Evolutionary conservation across 2,888 invertebrate genomes (phyloP).

Genomic region (Sinelater perroti): DNA sequence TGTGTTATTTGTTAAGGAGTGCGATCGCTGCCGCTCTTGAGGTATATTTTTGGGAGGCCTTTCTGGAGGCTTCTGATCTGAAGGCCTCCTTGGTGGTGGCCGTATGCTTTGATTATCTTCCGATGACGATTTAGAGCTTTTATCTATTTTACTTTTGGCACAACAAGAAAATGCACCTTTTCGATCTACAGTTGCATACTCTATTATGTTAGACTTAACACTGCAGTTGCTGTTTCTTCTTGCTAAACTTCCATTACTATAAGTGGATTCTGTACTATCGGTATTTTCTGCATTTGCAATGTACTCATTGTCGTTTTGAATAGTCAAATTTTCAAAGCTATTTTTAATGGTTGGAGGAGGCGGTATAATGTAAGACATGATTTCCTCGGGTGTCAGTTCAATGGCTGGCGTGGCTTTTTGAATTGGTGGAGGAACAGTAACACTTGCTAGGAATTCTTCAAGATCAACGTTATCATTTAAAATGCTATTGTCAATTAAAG

Average conservation of each 20-base stretch:
- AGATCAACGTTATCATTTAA: constrained; percentile 69
- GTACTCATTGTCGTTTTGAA: constrained; percentile 31
- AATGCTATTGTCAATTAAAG: constrained; percentile 42
- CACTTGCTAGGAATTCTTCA: constrained; percentile 84
- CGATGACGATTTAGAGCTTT: constrained; percentile 59
- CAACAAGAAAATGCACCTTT: constrained; percentile 78
- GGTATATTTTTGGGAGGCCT: constrained; percentile 71
- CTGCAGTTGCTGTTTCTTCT: constrained; percentile 66
- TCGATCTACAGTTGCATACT: constrained; percentile 76
- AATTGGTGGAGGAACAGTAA: constrained; percentile 83
- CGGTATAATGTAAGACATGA: constrained; percentile 85
- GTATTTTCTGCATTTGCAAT: constrained; percentile 16
- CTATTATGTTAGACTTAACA: constrained; percentile 66
- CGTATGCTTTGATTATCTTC: constrained; percentile 59
- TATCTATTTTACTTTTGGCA: constrained; percentile 67
- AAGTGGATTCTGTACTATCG: constrained; percentile 12
- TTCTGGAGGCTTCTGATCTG: constrained; percentile 70
- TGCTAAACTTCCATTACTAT: constrained; percentile 35
- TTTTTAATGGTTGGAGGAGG: constrained; percentile 69
- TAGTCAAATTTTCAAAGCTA: constrained; percentile 46
- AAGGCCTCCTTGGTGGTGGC: constrained; percentile 70
- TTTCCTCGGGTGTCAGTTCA: constrained; percentile 83
- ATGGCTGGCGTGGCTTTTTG: constrained; percentile 78
- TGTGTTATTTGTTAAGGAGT: constrained; percentile 60
- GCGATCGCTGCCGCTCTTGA: constrained; percentile 66